Percentiles rank a stretch among this genome's conserved stretches.
These are phyloP conservation scores for Malthinus seriepunctatus DNA, from an alignment of 2,888 invertebrate species.

Conservation along the genomic window DNA sequence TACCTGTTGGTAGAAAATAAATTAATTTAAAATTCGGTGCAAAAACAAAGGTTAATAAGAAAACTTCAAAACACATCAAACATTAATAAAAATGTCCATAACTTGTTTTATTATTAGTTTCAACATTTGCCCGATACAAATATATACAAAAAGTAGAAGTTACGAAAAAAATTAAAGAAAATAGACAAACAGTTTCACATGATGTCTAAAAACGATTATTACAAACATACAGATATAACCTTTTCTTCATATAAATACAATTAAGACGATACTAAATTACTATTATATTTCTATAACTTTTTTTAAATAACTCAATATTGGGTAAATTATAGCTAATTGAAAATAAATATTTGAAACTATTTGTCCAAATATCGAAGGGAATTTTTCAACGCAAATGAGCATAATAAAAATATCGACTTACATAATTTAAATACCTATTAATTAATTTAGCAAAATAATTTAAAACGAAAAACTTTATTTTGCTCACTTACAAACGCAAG, in stretches of 20 bases:
- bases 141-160: conserved; percentile 44
- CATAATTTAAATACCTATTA: too few species aligned
- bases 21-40: neutral
- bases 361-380: conserved; percentile 32
- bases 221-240: conserved; percentile 20
- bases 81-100: conserved; percentile 41
- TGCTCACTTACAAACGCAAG: conserved; percentile 4
- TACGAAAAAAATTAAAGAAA: conserved; percentile 29
- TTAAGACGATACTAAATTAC: too few species aligned
- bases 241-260: conserved; percentile 15
- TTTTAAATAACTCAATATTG: neutral
- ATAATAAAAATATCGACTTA: conserved; percentile 7
- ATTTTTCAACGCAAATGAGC: conserved; percentile 12
- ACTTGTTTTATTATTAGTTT: conserved; percentile 40
- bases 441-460: too few species aligned
- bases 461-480: neutral
- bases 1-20: neutral
- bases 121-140: conserved; percentile 48
- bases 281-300: too few species aligned
- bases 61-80: conserved; percentile 29
- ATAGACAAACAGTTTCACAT: conserved; percentile 36
- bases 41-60: neutral
- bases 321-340: conserved; percentile 6
- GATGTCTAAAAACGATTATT: conserved; percentile 11
- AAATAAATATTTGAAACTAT: conserved; percentile 38